A percentile compares a stretch with the other conserved stretches of the same genome.
Conservation (phyloP, 2,888 invertebrate genomes). For the Nymphalis c-album region DNA sequence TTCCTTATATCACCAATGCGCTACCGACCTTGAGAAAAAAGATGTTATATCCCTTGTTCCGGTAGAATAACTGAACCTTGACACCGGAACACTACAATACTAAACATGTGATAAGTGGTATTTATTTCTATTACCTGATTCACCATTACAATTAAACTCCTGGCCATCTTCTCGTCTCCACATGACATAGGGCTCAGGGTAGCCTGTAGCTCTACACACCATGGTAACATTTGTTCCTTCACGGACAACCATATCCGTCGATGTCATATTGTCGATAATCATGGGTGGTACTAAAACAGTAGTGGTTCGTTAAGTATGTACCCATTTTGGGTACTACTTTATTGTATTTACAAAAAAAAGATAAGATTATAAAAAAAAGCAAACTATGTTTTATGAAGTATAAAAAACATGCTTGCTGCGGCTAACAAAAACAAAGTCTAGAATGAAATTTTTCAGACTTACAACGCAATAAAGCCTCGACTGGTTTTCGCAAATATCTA, state of each 20-base stretch:
- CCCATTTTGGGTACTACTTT: too few species aligned
- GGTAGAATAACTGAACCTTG: too few species aligned
- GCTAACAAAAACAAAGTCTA: not conserved
- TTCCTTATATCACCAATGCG: too few species aligned
- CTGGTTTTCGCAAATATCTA: conserved; percentile 17
- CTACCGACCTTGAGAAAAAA: too few species aligned
- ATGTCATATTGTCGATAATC: conserved; percentile 94
- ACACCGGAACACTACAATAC: too few species aligned
- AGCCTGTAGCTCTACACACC: conserved; percentile 92
- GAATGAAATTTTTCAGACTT: conserved; percentile 17
- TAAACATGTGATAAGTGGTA: too few species aligned
- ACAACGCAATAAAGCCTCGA: conserved; percentile 17
- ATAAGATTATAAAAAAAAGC: not conserved
- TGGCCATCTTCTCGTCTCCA: conserved; percentile 95
- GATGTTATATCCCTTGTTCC: too few species aligned
- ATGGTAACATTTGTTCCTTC: conserved; percentile 94
- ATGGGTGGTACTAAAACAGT: conserved; percentile 90
- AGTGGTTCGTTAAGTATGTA: not conserved
- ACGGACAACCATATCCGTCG: conserved; percentile 94
- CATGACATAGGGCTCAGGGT: conserved; percentile 95
- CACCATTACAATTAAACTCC: conserved; percentile 94
- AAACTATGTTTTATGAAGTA: not conserved
- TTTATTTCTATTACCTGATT: conserved; percentile 83
- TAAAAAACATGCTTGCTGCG: not conserved
- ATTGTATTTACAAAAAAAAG: too few species aligned